Base-by-base conservation (phyloP, 2,888 invertebrate genomes). In the Oscheius sp. region DNA sequence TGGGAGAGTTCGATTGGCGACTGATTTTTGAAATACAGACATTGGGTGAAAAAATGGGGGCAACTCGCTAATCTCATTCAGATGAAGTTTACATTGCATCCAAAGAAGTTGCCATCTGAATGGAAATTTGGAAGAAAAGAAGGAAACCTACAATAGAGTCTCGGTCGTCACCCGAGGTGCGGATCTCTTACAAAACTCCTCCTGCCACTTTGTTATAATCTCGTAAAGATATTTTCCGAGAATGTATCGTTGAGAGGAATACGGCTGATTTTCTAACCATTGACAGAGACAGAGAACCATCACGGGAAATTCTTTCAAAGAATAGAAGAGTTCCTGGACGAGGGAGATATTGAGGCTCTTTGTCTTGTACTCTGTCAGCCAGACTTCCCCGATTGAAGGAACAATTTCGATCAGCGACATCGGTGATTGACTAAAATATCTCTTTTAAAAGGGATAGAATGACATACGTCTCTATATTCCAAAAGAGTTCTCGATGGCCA, bases 201-300 rank as follows among this genome's bases (percentile, higher is more conserved):
- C 9, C 12, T 47, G 47, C 47, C 47, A 47, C 9, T 47, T 36
- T 2, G 30, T 45, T 2, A 62, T 17, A 14, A 32, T 30, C 30
- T 62, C 62, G 17, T 33, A 14, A 9, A 62, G n/a, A 9, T 17
- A 24, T 32, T 24, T 6, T 6, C 28, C 47, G 33, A 62, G 26
- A 8, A 17, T 2, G 24, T 17, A 33, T 8, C 62, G 28, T 1
- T 17, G 41, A 20, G 28, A 5, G 3, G 59, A 59, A 14, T 41
- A 28, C 8, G 59, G 59, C 54, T 65, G 54, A 28, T 32, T 44
- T 32, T 65, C 65, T 8, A 65, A 45, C 65, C 65, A 65, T 17
- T 65, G 65, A 14, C 36, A 20, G 17, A 65, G 56, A 41, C 65
- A 65, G 5, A 65, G 22, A n/a, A 65, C 24, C 54, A 56, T 28